A percentile compares a stretch with the other conserved stretches of the same genome.
phyloP scores from a whole-genome alignment of 2,888 invertebrate genomes.

The Antheraea assamensis region DNA sequence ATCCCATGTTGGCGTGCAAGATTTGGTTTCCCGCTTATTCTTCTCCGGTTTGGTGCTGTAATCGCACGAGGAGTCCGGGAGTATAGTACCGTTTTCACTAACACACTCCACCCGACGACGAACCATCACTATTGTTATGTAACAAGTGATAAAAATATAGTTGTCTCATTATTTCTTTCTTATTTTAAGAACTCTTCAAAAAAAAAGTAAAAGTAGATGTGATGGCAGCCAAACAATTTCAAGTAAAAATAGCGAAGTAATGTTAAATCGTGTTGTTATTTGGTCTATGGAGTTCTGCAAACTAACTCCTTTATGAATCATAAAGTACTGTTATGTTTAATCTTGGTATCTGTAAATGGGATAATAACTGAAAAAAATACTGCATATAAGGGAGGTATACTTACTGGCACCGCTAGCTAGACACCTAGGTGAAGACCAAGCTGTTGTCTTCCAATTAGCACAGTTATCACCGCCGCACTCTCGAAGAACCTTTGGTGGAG shows the following conservation, averaged over 20 bases:
- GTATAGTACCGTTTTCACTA: slow-evolving; percentile 67
- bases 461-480: slow-evolving; percentile 57
- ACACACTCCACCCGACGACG: slow-evolving; percentile 73
- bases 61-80: slow-evolving; percentile 83
- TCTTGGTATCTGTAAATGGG: too few species aligned
- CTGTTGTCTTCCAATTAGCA: slow-evolving; percentile 53
- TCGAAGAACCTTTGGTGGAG: slow-evolving; percentile 58
- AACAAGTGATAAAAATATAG: neutral
- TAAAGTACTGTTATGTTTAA: too few species aligned
- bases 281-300: too few species aligned
- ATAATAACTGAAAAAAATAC: neutral
- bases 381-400: slow-evolving; percentile 17
- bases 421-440: slow-evolving; percentile 62
- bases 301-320: too few species aligned
- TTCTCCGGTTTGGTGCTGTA: slow-evolving; percentile 88
- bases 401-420: slow-evolving; percentile 74
- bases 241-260: too few species aligned
- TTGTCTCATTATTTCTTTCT: neutral
- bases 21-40: slow-evolving; percentile 90
- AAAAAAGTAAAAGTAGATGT: too few species aligned
- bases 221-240: too few species aligned
- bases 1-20: slow-evolving; percentile 95
- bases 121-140: slow-evolving; percentile 52
- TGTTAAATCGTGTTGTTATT: too few species aligned
- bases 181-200: too few species aligned